Evolutionary conservation across 2,113 vertebrate genomes (phyloP).

Genomic region (Taxidea taxus): DNA sequence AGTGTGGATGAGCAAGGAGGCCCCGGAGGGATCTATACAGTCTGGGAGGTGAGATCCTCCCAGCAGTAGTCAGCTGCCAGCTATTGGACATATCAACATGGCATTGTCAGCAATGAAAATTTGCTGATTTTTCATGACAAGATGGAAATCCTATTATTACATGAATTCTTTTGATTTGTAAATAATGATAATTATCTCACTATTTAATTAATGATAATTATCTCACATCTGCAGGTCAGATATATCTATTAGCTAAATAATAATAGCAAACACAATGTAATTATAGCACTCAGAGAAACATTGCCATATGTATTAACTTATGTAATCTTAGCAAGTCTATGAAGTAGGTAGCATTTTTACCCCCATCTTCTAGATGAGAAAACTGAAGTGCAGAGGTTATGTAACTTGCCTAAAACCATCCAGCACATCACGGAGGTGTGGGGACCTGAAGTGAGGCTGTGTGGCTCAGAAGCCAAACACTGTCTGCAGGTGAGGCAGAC

Average conservation of each 20-base stretch:
- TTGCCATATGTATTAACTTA: background rate
- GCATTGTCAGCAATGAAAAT: background rate
- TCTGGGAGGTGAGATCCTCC: background rate
- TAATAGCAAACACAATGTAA: background rate
- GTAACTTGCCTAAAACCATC: background rate
- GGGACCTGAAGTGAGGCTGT: too few relatives aligned
- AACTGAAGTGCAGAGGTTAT: background rate
- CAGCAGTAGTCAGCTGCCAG: background rate
- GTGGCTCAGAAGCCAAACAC: background rate
- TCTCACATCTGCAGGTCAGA: background rate
- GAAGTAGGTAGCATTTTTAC: background rate
- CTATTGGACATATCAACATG: background rate
- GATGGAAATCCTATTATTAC: background rate
- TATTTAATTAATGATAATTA: background rate
- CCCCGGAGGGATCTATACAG: too few relatives aligned
- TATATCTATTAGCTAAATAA: background rate
- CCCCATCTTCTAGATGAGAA: background rate
- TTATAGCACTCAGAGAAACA: background rate
- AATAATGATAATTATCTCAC: background rate
- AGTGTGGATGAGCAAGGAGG: background rate
- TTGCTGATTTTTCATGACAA: background rate
- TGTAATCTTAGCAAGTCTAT: background rate
- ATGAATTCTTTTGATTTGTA: background rate
- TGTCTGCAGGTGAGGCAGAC: background rate
- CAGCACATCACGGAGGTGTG: background rate